Evolutionary conservation across 2,797 vertebrate species (phyloP), one percentile per base, ranked within the genome.

Genomic region (Sebastes taczanowskii): DNA sequence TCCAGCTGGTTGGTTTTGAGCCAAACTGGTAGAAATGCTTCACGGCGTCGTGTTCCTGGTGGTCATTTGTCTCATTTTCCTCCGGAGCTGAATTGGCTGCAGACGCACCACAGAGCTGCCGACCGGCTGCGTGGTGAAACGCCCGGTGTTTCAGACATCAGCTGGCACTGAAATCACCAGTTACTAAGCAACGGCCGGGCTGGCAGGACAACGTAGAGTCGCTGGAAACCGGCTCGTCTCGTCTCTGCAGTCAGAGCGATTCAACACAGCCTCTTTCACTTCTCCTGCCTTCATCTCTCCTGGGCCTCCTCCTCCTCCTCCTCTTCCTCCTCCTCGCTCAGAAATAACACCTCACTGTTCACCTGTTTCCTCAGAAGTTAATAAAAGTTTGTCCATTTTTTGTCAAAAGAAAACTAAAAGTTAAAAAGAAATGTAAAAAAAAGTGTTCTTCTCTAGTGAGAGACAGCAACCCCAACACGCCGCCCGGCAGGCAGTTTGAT

Each of bases 151-250:
- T 55, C 53, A 55, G 58, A 82, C 72, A 83, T 77, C 77, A 74
- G 61, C 80, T 76, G 88, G 67, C 27, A 52, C 66, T 14, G n/a
- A 78, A 81, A 83, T 65, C 79, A 81, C 38, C 66, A 58, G 89
- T 90, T 89, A 88, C 90, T 83, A 81, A 84, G 89, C 89, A 91
- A 91, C 89, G 14, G 74, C 63, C 38, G 6, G 1, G 74, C 35
- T 55, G 78, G 68, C 87, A 80, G 60, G 78, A 85, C 32, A 5
- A 66, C 29, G 56, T 27, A 68, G 80, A 83, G 80, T 56, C n/a
- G 32, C 49, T 84, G 64, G 74, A 74, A 88, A 70, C 79, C 20
- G 23, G 6, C 80, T 82, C 2, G 56, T 74, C 83, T 87, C 18
- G 55, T 81, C 80, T 86, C 78, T 79, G 75, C 80, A 87, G 84